Conservation (phyloP, 2,797 vertebrate species). For the Rhincodon typus region DNA sequence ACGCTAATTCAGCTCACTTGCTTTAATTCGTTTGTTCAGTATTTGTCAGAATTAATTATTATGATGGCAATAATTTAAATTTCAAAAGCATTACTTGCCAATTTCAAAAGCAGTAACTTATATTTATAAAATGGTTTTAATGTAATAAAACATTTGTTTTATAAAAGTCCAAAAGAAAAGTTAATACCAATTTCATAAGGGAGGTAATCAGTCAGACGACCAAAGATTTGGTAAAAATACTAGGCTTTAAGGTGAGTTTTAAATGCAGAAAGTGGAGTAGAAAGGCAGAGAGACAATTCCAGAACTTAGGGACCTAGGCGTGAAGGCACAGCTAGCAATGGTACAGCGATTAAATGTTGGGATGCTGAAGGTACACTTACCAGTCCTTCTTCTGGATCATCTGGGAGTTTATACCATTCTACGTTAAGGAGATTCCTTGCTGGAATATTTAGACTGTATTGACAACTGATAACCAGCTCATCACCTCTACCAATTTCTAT, state of each 20-base stretch:
- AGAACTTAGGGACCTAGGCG: background rate
- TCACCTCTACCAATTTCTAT: constrained; percentile 46
- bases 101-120: background rate
- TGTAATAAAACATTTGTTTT: background rate
- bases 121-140: background rate
- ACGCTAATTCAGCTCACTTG: background rate
- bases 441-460: fast-evolving
- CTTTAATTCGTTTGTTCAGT: background rate
- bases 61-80: background rate
- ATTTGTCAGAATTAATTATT: background rate
- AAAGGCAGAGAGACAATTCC: background rate
- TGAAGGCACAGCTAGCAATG: background rate
- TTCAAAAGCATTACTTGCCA: background rate
- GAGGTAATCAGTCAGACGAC: background rate
- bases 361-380: background rate
- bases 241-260: background rate
- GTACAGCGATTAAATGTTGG: background rate
- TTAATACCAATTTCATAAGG: background rate
- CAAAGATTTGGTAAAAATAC: background rate
- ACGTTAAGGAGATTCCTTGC: fast-evolving
- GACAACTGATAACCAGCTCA: constrained; percentile 45
- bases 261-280: background rate
- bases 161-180: too few relatives aligned
- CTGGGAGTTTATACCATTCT: constrained; percentile 46
- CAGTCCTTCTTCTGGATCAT: background rate